These are phyloP conservation scores for Elaphurus davidianus DNA, from an alignment of 2,113 vertebrate species.

Conservation along the genomic window DNA sequence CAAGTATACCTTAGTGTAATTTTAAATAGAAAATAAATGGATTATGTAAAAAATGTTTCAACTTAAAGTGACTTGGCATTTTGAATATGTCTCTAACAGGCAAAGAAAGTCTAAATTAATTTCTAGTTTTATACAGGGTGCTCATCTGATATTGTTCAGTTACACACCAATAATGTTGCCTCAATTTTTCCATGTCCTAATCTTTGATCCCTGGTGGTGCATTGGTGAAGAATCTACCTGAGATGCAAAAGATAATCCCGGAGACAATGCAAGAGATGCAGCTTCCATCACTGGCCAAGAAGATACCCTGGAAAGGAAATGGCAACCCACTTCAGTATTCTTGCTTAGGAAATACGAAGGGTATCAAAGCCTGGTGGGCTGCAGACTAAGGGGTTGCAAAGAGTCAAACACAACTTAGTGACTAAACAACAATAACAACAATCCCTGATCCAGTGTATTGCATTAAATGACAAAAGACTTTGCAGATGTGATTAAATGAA, in stretches of 20 bases:
- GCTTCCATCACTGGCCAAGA: not conserved
- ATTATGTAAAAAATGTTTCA: not conserved
- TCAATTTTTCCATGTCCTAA: not conserved
- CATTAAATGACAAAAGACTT: not conserved
- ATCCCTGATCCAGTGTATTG: not conserved
- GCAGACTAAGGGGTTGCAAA: not conserved
- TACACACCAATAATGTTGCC: not conserved
- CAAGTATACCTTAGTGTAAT: not conserved
- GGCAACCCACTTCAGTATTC: not conserved
- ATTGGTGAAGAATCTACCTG: not conserved
- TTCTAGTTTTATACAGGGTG: not conserved
- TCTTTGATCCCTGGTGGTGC: not conserved
- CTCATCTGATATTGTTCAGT: not conserved
- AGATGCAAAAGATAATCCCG: accelerated
- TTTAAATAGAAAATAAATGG: not conserved
- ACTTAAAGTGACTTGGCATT: not conserved
- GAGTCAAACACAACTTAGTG: not conserved
- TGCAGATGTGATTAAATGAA: not conserved
- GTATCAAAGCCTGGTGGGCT: not conserved
- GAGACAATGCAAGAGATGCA: not conserved
- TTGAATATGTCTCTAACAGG: not conserved
- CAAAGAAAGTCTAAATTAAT: not conserved
- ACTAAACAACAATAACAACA: not conserved
- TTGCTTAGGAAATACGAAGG: not conserved
- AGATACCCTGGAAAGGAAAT: not conserved